Percentiles rank a stretch among this genome's conserved stretches.
These are phyloP conservation scores for Melanargia galathea DNA, from an alignment of 2,888 invertebrate genomes.

Conservation along the genomic window DNA sequence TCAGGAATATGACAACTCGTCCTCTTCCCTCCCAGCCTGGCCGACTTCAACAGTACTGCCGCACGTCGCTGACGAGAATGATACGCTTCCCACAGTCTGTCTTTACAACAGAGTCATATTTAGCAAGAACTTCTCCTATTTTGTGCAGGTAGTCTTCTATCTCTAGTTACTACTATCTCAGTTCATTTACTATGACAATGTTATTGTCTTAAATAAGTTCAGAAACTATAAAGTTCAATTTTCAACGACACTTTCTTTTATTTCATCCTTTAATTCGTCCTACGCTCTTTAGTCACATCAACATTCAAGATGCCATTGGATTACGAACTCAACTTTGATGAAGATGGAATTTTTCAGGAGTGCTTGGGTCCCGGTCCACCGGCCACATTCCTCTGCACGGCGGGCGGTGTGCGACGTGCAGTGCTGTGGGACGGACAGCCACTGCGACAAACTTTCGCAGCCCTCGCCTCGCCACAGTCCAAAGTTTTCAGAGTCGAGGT, in stretches of 20 bases:
- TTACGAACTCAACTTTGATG: not conserved
- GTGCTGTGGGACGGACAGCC: conserved; percentile 87
- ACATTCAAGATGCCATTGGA: too few relatives aligned
- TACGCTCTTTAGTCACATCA: too few relatives aligned
- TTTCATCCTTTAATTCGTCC: too few relatives aligned
- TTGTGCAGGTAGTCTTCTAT: conserved; percentile 72
- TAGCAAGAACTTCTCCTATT: conserved; percentile 84
- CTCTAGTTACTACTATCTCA: too few relatives aligned
- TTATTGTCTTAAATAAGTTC: not conserved
- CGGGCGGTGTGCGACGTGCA: conserved; percentile 82
- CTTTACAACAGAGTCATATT: conserved; percentile 86
- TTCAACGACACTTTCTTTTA: not conserved
- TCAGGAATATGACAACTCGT: conserved; percentile 65
- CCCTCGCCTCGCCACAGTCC: conserved; percentile 88
- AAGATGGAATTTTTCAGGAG: conserved; percentile 73
- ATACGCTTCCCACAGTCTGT: conserved; percentile 80
- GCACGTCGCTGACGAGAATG: conserved; percentile 68
- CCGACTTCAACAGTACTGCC: conserved; percentile 71
- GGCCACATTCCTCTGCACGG: conserved; percentile 84
- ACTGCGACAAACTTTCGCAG: conserved; percentile 83
- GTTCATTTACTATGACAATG: not conserved
- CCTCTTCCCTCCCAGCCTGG: conserved; percentile 64
- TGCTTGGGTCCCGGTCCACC: conserved; percentile 91
- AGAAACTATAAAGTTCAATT: not conserved
- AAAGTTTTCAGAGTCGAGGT: conserved; percentile 86